Evolutionary conservation across 2,888 invertebrate genomes (phyloP).

Genomic region (Thecocarcelia acutangulata): DNA sequence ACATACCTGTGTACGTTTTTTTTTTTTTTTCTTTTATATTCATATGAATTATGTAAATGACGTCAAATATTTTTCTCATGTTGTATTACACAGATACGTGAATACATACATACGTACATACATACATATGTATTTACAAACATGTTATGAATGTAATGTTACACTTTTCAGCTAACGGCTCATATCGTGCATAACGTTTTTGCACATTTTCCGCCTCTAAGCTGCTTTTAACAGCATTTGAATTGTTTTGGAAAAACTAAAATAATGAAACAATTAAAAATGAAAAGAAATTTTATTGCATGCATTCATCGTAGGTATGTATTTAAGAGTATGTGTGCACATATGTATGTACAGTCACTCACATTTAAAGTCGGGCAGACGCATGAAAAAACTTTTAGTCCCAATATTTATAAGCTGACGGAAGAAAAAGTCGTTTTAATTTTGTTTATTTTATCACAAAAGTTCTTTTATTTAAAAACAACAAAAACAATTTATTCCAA

Average conservation of each 20-base stretch:
- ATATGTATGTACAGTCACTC: not conserved
- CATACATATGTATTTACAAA: not conserved
- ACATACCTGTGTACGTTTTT: no score
- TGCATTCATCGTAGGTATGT: not conserved
- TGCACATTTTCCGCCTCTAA: constrained; percentile 49
- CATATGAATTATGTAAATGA: no score
- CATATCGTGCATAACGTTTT: constrained; percentile 64
- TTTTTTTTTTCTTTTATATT: no score
- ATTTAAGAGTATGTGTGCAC: not conserved
- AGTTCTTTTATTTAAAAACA: no score
- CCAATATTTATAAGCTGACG: no score
- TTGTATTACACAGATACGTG: not conserved
- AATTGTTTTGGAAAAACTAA: constrained; percentile 38
- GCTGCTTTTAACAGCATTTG: constrained; percentile 7
- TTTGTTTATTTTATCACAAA: no score
- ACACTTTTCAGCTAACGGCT: constrained; percentile 58
- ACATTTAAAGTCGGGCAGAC: no score
- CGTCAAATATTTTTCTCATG: no score
- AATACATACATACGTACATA: not conserved
- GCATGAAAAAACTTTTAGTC: no score
- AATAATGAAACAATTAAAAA: constrained; percentile 29
- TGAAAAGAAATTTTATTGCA: constrained; percentile 17
- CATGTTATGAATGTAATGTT: constrained; percentile 13
- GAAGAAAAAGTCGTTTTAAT: no score
- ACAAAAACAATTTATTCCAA: no score